phyloP scores from a whole-genome alignment of 2,888 invertebrate genomes.

The Ophonus ardosiacus region DNA sequence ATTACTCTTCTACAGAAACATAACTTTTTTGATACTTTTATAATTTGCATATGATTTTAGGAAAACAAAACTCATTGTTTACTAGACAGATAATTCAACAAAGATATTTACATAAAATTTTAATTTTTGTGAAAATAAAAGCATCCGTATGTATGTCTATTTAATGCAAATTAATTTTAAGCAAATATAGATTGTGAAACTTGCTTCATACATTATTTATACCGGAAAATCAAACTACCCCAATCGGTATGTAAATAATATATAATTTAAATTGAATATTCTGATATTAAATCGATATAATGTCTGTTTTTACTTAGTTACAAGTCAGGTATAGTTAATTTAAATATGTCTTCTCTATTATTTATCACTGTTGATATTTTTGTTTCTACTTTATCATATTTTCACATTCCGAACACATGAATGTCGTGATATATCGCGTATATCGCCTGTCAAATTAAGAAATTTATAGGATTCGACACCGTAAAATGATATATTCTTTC shows the following conservation, averaged over 20 bases:
- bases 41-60: too few species aligned
- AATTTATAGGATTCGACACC: slow-evolving; percentile 2
- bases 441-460: slow-evolving; percentile 27
- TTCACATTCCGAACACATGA: not conserved
- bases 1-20: too few species aligned
- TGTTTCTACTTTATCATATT: slow-evolving; percentile 14
- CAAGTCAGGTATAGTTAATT: not conserved
- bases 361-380: slow-evolving; percentile 35
- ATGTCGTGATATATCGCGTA: not conserved
- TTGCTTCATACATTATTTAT: slow-evolving; percentile 1
- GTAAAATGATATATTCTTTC: not conserved
- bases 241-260: slow-evolving; percentile 36
- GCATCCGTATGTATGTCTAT: not conserved
- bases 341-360: not conserved
- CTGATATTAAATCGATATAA: slow-evolving; percentile 29
- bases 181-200: slow-evolving; percentile 3
- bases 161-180: slow-evolving; percentile 24
- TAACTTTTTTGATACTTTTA: too few species aligned
- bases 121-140: slow-evolving; percentile 5
- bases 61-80: not conserved
- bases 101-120: not conserved
- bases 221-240: not conserved
- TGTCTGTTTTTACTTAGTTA: not conserved
- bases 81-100: not conserved
- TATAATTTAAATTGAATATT: slow-evolving; percentile 43